These are phyloP conservation scores for Tipula confusa DNA, from an alignment of 2,888 invertebrate species.

Conservation along the genomic window DNA sequence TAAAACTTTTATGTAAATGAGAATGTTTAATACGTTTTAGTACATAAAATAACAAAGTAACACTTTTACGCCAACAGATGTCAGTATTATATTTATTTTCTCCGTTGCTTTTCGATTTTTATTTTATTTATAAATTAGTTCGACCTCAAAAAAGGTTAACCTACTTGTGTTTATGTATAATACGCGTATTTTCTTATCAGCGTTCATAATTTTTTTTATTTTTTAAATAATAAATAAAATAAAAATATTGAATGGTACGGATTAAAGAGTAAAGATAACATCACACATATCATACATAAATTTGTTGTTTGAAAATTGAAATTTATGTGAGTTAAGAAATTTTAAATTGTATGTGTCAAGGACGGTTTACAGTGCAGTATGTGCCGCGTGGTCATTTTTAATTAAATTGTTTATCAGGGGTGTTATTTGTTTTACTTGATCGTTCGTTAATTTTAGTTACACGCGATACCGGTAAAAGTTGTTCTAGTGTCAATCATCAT, in stretches of 20 bases:
- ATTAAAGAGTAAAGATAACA: constrained; percentile 16
- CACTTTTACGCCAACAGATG: background rate
- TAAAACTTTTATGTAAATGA: background rate
- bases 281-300: background rate
- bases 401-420: background rate
- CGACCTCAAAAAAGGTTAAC: background rate
- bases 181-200: background rate
- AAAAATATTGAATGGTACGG: background rate
- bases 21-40: background rate
- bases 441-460: background rate
- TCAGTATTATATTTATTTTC: background rate
- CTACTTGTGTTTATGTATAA: background rate
- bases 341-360: background rate
- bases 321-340: background rate
- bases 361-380: background rate
- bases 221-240: background rate
- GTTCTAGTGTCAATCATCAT: background rate
- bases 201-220: background rate
- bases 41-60: background rate
- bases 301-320: background rate
- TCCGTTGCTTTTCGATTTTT: background rate
- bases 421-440: background rate
- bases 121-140: background rate
- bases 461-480: constrained; percentile 3
- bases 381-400: background rate